Evolutionary conservation across 2,888 invertebrate genomes (phyloP), one percentile per base, ranked within the genome.

Genomic region (Eulithis prunata): DNA sequence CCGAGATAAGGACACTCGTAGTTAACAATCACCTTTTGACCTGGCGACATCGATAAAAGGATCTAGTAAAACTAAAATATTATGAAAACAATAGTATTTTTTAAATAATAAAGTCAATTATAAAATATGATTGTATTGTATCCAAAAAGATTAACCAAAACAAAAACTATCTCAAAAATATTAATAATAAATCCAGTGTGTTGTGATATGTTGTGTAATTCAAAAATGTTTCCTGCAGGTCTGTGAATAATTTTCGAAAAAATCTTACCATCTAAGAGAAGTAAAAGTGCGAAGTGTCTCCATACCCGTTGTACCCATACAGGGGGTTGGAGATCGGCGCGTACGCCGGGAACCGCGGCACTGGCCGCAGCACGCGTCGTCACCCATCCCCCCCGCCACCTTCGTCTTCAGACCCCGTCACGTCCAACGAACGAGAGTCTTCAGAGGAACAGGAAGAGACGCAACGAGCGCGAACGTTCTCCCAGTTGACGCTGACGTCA

Each of bases 381-480:
- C 92, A 92, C 86, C 89, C 91, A 45, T 85, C 89, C 59, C 73
- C 83, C 2, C 70, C 74, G 0, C 85, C 89, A 0, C 91, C 91
- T 68, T 93, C 93, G 68, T 93, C 93, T 75, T 93, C 93, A 0
- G 93, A 93, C 5, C 93, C 93, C 87, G 93, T 93, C 52, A 93
- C 93, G 78, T 93, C 93, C 3, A 93, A 81, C 65, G 92, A 93
- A 52, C 93, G 78, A 0, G 93, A 93, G 66, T 93, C 93, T 68
- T 93, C 93, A 0, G 93, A 93, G 32, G 91, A 90, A 68, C 88
- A 91, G 0, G 91, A 89, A 0, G 93, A 93, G 0, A 83, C 82
- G 70, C 89, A 88, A 7, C 88, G 82, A 4, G 81, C 75, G 2
- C 83, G 81, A 1, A 89, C 80, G 0, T 83, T 84, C 10, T 92